These are phyloP conservation scores for Heteromormyrus szaboi DNA, from an alignment of 2,797 vertebrate genomes.

Conservation along the genomic window DNA sequence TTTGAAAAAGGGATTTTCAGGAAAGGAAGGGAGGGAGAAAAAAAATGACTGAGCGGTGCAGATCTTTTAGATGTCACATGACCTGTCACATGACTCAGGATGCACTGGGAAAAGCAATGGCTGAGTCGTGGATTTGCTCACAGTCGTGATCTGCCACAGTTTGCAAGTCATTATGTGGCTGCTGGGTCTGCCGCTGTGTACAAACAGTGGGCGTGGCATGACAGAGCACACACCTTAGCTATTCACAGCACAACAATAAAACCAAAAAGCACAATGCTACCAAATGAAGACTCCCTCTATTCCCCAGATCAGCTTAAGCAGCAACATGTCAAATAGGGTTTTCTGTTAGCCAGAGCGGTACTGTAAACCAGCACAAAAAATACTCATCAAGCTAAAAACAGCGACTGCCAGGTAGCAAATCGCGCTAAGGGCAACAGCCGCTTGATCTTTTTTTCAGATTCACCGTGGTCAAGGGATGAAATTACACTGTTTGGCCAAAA, in stretches of 20 bases:
- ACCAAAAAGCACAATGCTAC: conserved; percentile 5
- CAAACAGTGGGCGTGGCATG: neutral
- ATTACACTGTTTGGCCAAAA: neutral
- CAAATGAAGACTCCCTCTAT: neutral
- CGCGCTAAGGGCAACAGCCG: neutral
- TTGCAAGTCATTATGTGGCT: conserved; percentile 8
- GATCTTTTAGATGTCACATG: conserved; percentile 14
- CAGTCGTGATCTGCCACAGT: neutral
- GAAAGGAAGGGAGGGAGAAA: neutral
- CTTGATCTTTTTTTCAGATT: neutral
- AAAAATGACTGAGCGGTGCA: conserved; percentile 19
- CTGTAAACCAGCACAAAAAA: neutral
- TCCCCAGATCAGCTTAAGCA: neutral
- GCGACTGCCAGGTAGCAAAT: neutral
- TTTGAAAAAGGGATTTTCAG: conserved; percentile 10
- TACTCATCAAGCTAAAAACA: neutral
- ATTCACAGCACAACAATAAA: neutral
- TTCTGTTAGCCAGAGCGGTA: neutral
- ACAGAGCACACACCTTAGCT: neutral
- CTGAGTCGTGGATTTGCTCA: neutral
- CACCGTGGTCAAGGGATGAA: neutral
- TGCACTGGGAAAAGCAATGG: neutral
- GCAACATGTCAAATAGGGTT: neutral
- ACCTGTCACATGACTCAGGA: neutral
- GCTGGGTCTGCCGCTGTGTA: neutral